A percentile compares a stretch with the other conserved stretches of the same genome.
Conservation (phyloP, 1,140 invertebrate species). For the Druon quercuslanigerum region DNA sequence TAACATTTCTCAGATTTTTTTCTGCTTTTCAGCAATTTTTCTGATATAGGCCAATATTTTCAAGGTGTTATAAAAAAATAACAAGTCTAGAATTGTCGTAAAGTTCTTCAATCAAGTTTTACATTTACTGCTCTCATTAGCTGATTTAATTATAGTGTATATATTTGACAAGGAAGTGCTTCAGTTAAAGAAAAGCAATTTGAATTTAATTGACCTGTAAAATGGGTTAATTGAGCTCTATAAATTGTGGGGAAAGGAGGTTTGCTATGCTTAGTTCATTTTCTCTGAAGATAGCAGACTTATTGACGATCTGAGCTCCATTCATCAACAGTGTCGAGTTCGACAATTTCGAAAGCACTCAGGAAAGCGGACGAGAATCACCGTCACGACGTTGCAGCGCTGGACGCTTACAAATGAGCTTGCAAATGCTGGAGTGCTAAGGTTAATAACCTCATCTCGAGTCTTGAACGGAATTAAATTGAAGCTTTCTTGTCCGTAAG, state of each 20-base stretch:
- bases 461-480: constrained; percentile 29
- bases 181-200: too few relatives aligned
- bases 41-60: too few relatives aligned
- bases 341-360: constrained; percentile 15
- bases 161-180: too few relatives aligned
- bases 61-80: too few relatives aligned
- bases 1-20: too few relatives aligned
- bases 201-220: neutral
- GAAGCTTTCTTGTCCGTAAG: constrained; percentile 26
- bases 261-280: neutral
- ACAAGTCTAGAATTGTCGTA: too few relatives aligned
- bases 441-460: constrained; percentile 27
- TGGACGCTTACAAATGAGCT: constrained; percentile 31
- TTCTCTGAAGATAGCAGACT: neutral
- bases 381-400: constrained; percentile 17
- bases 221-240: neutral
- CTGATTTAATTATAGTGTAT: too few relatives aligned
- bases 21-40: too few relatives aligned
- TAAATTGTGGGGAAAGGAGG: neutral
- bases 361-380: constrained; percentile 17
- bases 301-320: constrained; percentile 21
- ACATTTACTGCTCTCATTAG: too few relatives aligned
- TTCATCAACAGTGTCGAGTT: constrained; percentile 30
- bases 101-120: too few relatives aligned
- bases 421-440: constrained; percentile 23